These are phyloP conservation scores for Siniperca obscura DNA, from an alignment of 2,797 vertebrate genomes.

Conservation along the genomic window DNA sequence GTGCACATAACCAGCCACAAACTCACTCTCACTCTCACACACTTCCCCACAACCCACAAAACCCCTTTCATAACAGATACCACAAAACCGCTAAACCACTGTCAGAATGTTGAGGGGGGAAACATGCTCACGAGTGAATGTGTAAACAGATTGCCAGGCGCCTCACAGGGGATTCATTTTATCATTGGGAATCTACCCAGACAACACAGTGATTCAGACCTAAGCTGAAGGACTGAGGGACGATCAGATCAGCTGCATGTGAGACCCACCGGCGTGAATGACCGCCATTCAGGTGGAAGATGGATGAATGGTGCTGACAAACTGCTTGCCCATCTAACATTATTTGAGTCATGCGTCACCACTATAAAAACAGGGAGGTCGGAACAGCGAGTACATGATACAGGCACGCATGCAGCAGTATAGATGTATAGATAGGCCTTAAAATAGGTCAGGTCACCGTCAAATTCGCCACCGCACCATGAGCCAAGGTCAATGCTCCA, in stretches of 20 bases:
- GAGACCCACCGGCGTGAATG: conserved; percentile 52
- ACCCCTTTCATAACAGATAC: conserved; percentile 27
- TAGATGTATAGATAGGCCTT: conserved; percentile 51
- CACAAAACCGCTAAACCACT: conserved; percentile 41
- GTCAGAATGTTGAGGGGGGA: conserved; percentile 28
- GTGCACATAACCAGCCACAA: conserved; percentile 28
- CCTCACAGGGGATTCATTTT: conserved; percentile 41
- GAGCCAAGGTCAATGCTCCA: conserved; percentile 65
- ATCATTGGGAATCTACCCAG: conserved; percentile 32
- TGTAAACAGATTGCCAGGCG: conserved; percentile 44
- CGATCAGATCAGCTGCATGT: conserved; percentile 50
- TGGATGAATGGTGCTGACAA: conserved; percentile 42
- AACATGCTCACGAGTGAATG: conserved; percentile 37
- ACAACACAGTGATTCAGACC: conserved; percentile 55
- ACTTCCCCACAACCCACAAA: conserved; percentile 38
- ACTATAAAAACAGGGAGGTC: conserved; percentile 39
- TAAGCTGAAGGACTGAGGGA: neutral
- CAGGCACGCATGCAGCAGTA: conserved; percentile 16
- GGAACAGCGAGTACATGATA: conserved; percentile 32
- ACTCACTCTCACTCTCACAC: conserved; percentile 23
- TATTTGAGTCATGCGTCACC: conserved; percentile 61
- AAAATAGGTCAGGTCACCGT: conserved; percentile 74
- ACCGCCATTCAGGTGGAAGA: conserved; percentile 58
- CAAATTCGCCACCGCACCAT: conserved; percentile 55
- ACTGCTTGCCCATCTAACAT: conserved; percentile 15